These are phyloP conservation scores for Nomada lathburiana DNA, from an alignment of 2,888 invertebrate species.

Conservation along the genomic window DNA sequence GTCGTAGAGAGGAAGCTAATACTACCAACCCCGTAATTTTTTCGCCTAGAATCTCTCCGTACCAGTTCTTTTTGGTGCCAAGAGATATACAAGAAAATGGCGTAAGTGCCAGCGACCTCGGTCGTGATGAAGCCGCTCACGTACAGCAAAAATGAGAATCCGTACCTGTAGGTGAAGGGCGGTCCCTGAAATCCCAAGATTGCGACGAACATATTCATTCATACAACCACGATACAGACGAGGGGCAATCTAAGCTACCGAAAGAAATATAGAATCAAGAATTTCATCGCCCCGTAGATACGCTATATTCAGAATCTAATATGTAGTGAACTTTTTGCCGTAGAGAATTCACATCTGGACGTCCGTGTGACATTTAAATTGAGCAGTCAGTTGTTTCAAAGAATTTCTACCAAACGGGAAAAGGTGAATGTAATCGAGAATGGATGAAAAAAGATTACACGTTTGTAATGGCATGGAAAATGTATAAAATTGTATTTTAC, in stretches of 20 bases:
- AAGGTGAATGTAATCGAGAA: too few species aligned
- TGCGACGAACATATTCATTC: slow-evolving; percentile 57
- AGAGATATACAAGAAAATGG: slow-evolving; percentile 94
- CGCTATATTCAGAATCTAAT: background rate
- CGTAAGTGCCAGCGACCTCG: slow-evolving; percentile 94
- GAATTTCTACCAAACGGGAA: too few species aligned
- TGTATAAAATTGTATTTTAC: slow-evolving; percentile 18
- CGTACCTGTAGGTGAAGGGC: slow-evolving; percentile 93
- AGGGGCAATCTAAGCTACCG: slow-evolving; percentile 39
- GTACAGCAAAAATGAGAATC: slow-evolving; percentile 94
- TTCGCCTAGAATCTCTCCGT: slow-evolving; percentile 85
- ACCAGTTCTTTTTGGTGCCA: slow-evolving; percentile 90
- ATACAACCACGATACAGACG: slow-evolving; percentile 39
- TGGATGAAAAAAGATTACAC: too few species aligned
- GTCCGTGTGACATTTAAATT: too few species aligned
- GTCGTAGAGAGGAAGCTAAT: slow-evolving; percentile 58
- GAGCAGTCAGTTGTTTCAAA: too few species aligned
- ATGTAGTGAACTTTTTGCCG: too few species aligned
- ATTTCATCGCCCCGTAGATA: slow-evolving; percentile 17
- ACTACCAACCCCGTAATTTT: slow-evolving; percentile 79
- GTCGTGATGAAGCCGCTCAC: slow-evolving; percentile 93
- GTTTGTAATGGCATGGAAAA: too few species aligned
- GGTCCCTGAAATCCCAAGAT: slow-evolving; percentile 87
- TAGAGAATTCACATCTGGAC: too few species aligned
- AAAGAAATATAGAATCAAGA: slow-evolving; percentile 26